Evolutionary conservation across 2,113 vertebrate species (phyloP), one percentile per base, ranked within the genome.

Genomic region (Gymnocephalus cernua): DNA sequence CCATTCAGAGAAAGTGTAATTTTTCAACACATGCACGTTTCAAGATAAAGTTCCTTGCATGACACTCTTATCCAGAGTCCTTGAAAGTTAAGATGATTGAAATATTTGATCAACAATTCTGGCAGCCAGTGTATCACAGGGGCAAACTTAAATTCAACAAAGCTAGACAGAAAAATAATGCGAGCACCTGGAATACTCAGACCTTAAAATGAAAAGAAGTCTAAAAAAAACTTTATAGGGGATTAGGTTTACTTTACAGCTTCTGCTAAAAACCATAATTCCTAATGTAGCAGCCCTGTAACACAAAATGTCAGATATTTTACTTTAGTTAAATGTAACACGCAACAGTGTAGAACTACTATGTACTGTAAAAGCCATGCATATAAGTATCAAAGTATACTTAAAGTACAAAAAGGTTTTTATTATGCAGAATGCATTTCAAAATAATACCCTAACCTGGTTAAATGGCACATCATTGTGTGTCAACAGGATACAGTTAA

Each of bases 11-110:
- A 61, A 71, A 59, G 44, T 6, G 25, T 1, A 0, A 56, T 79
- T 65, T 79, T 77, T 85, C 61, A 86, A 70, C 35, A 69, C 29
- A 77, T n/a, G 25, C 12, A 19, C 5, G 29, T 66, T 70, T 59
- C 15, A 38, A 47, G 62, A 76, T 67, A 64, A 66, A n/a, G 51
- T 1, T 48, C n/a, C 8, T 41, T 27, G 41, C 41, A 29, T 2
- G 12, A 4, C 61, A 35, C 2, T 48, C 51, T 74, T 58, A 70
- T 71, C 70, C 27, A 16, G 4, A 76, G 54, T 58, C 71, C 59
- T 76, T 65, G 72, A 57, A 61, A 59, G 27, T 7, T 6, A 21
- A 64, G 25, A 19, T 56, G n/a, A 75, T 70, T 61, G 29, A 53
- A 25, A 41, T 27, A 3, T 18, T 44, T 72, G 73, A 56, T 72